Evolutionary conservation across 2,888 invertebrate genomes (phyloP).

Genomic region (Lobophora halterata): DNA sequence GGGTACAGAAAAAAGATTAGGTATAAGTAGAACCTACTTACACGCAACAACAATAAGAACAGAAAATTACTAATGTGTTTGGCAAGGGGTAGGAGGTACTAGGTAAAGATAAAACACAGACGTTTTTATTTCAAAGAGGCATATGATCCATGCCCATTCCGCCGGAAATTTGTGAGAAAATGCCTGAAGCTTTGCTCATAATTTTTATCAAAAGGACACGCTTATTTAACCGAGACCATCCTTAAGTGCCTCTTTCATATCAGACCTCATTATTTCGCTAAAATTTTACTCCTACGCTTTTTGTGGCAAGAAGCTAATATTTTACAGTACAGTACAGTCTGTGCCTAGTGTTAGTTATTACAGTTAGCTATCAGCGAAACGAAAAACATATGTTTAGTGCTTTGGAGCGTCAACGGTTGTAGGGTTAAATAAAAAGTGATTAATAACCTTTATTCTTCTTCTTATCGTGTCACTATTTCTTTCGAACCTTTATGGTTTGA

Average conservation of each 20-base stretch:
- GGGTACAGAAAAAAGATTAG: no score
- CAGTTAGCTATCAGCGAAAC: slow-evolving; percentile 2
- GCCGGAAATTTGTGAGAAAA: slow-evolving; percentile 19
- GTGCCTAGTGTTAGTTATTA: slow-evolving; percentile 1
- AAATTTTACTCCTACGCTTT: slow-evolving; percentile 16
- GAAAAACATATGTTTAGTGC: slow-evolving; percentile 4
- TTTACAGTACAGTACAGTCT: slow-evolving; percentile 1
- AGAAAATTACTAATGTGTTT: not conserved
- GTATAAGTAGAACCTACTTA: not conserved
- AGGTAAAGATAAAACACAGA: slow-evolving; percentile 1
- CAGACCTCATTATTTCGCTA: slow-evolving; percentile 22
- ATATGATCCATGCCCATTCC: slow-evolving; percentile 19
- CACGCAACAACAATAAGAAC: not conserved
- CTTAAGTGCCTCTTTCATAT: slow-evolving; percentile 27
- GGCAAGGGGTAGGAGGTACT: no score
- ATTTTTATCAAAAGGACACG: slow-evolving; percentile 22
- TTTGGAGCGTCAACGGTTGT: no score
- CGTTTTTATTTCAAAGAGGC: slow-evolving; percentile 14
- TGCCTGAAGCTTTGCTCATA: slow-evolving; percentile 18
- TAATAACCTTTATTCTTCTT: no score
- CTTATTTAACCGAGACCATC: slow-evolving; percentile 17
- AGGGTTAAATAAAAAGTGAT: no score
- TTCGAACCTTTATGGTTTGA: no score
- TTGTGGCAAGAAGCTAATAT: slow-evolving; percentile 4
- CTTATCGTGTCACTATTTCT: no score